Evolutionary conservation across 2,888 invertebrate species (phyloP), one percentile per base, ranked within the genome.

Genomic region (Thymelicus acteon): DNA sequence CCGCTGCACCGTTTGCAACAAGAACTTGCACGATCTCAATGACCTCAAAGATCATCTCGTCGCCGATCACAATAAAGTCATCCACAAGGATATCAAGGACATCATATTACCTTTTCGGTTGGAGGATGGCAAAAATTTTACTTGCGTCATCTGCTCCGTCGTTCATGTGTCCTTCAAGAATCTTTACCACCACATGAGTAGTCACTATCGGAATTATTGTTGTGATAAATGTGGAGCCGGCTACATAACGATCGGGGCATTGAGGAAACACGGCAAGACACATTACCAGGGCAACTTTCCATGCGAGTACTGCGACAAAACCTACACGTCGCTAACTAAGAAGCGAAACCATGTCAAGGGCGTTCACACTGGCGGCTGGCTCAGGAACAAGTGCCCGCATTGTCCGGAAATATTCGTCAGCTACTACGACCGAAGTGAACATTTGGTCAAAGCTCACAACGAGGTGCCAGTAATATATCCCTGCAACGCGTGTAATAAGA

Each of bases 211-310:
- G 66, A 93, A 93, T 54, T 94, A 92, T 67, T 91, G 91, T 62
- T 94, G 94, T 68, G 88, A 90, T 31, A 92, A 92, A 77, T 94
- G 94, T 75, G 93, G 91, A 0, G 88, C 83, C 0, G 92, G 91
- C 0, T 94, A 92, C 72, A 91, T 92, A 0, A 93, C 93, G 0
- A 92, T 92, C 48, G 90, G 91, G 1, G 92, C 92, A 0, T 75
- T 94, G n/a, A 84, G 92, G 47, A 92, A 93, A 63, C 94, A 94
- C 76, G 89, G 85, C 0, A 92, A 91, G 75, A 93, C 92, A 0
- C 94, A 94, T 77, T 91, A 88, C 2, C 92, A 90, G 54, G 93
- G 94, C 7, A 87, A 94, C 62, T 95, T 95, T 73, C 94, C 94
- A 0, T 95, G 95, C 77, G 89, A 88, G 19, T 91, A 84, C 60